Conservation (phyloP, 2,888 invertebrate genomes). For the Caenorhabditis becei region DNA sequence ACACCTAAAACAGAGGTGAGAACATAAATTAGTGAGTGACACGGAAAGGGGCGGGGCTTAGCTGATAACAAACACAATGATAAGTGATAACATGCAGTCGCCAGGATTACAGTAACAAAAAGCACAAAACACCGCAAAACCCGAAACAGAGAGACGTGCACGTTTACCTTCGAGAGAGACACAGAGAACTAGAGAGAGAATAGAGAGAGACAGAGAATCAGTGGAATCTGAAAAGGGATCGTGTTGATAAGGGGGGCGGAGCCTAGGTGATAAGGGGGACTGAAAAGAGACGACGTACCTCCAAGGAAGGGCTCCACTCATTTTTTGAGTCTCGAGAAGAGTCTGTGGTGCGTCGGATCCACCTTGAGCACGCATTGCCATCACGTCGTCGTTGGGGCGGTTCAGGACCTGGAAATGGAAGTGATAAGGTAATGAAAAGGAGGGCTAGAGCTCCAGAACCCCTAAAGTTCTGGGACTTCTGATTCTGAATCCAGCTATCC, state of each 20-base stretch:
- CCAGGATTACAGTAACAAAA: neutral
- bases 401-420: conserved; percentile 41
- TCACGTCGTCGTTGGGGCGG: conserved; percentile 21
- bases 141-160: conserved; percentile 37
- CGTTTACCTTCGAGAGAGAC: conserved; percentile 40
- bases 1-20: conserved; percentile 13
- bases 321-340: conserved; percentile 38
- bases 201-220: conserved; percentile 37
- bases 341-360: conserved; percentile 43
- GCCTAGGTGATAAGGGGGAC: no score
- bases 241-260: neutral
- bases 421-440: no score
- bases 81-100: no score
- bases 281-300: no score
- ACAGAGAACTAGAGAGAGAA: conserved; percentile 4
- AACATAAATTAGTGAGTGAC: neutral
- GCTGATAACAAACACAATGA: no score
- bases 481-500: no score
- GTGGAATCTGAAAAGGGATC: conserved; percentile 40
- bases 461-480: no score
- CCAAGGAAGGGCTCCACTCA: conserved; percentile 43
- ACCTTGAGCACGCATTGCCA: conserved; percentile 24
- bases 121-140: neutral
- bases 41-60: no score
- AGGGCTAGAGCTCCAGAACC: no score